Evolutionary conservation across 2,113 vertebrate genomes (phyloP).

Genomic region (Clarias magur): DNA sequence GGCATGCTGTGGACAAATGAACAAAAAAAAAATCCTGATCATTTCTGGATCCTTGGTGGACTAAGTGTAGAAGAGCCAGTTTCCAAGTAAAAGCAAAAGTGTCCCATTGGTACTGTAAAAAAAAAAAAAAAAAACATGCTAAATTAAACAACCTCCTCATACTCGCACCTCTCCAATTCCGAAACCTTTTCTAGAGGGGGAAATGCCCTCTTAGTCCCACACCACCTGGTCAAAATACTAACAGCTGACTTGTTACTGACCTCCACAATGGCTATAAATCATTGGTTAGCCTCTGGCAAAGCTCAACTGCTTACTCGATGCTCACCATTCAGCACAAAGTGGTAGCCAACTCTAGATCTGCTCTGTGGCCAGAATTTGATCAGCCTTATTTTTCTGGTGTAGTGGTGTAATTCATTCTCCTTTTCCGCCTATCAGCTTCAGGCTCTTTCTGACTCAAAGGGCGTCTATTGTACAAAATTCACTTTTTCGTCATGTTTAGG

Average conservation of each 20-base stretch:
- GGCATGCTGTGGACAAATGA: slow-evolving; percentile 66
- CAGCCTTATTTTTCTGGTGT: slow-evolving; percentile 36
- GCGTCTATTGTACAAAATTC: too few species aligned
- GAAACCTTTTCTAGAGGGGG: slow-evolving; percentile 60
- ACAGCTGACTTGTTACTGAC: slow-evolving; percentile 77
- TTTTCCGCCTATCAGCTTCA: not conserved
- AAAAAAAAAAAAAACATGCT: slow-evolving; percentile 55
- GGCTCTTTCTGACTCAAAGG: not conserved
- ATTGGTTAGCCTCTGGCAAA: slow-evolving; percentile 47
- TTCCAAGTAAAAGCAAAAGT: slow-evolving; percentile 37
- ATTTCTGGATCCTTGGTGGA: slow-evolving; percentile 57
- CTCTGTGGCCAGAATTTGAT: slow-evolving; percentile 52
- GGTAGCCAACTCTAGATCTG: slow-evolving; percentile 54
- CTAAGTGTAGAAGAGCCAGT: slow-evolving; percentile 59
- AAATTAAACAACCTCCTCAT: slow-evolving; percentile 58
- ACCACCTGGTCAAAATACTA: slow-evolving; percentile 77
- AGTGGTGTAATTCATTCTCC: not conserved
- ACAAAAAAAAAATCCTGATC: slow-evolving; percentile 53
- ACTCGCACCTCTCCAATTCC: slow-evolving; percentile 53
- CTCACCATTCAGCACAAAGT: slow-evolving; percentile 28
- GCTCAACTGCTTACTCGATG: slow-evolving; percentile 31
- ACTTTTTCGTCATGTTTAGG: too few species aligned
- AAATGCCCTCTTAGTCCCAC: slow-evolving; percentile 71
- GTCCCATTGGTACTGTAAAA: slow-evolving; percentile 59
- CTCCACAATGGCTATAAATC: slow-evolving; percentile 69